Evolutionary conservation across 2,797 vertebrate genomes (phyloP), one percentile per base, ranked within the genome.

Genomic region (Taeniopygia guttata): DNA sequence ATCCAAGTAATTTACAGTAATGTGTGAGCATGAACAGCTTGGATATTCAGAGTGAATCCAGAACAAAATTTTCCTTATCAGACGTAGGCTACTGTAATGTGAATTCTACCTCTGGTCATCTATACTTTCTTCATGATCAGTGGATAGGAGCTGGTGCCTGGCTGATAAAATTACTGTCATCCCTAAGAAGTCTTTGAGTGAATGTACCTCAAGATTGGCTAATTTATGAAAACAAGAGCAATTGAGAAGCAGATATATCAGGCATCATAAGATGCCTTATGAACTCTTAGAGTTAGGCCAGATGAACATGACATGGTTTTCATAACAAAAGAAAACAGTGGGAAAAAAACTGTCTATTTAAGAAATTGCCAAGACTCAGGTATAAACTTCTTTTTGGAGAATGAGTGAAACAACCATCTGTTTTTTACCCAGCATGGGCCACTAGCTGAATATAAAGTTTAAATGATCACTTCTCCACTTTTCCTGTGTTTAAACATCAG

Each of bases 401-500:
- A 2, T 25, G 52, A 86, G 12, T 3, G 27, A 42, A 92, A 76
- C 12, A 83, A 38, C 5, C 3, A 7, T 27, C 13, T 49, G 3
- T 2, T 82, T 94, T 90, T 59, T 20, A 19, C 27, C 5, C 4
- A 54, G 18, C 48, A 52, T 63, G 52, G 43, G 9, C 38, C 42
- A 67, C 55, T 49, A 49, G 17, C 23, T 73, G 42, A 86, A 68
- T 62, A 46, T 10, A 32, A 76, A 74, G 42, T 52, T 76, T 66
- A 86, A 88, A 91, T 79, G 45, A 69, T 84, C 55, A 36, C 4
- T 92, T 94, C 36, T 75, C 7, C 17, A 8, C 16, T 72, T 87
- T 46, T 76, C 51, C 29, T 85, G 66, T 69, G 46, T 78, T 94
- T 79, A 92, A 94, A 72, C 52, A 87, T 84, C 58, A 78, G 30